A percentile compares a stretch with the other conserved stretches of the same genome.
These are phyloP conservation scores for Pollimyrus isidori DNA, from an alignment of 2,113 vertebrate genomes.

Conservation along the genomic window DNA sequence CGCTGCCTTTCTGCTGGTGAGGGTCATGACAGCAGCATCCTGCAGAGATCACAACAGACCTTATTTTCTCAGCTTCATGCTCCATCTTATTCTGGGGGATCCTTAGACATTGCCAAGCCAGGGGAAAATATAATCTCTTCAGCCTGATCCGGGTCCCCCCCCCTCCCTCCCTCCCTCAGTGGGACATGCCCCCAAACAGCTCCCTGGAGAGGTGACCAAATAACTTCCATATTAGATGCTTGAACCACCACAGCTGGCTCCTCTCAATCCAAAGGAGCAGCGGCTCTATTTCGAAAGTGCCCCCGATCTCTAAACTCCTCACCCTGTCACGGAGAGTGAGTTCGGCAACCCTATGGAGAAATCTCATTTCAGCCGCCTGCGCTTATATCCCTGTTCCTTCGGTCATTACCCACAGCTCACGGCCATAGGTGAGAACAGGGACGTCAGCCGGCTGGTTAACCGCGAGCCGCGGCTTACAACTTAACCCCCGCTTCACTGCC, in stretches of 20 bases:
- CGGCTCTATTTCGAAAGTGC: neutral
- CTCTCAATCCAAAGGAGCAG: neutral
- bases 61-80: neutral
- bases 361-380: neutral
- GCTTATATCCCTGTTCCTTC: neutral
- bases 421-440: neutral
- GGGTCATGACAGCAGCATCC: neutral
- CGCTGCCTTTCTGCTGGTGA: neutral
- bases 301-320: neutral
- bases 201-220: neutral
- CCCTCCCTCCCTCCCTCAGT: neutral
- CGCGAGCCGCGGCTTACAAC: neutral
- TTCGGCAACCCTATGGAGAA: neutral
- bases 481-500: neutral
- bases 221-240: neutral
- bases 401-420: neutral
- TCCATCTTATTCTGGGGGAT: neutral
- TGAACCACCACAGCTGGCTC: neutral
- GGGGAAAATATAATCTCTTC: neutral
- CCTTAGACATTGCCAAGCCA: neutral
- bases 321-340: neutral
- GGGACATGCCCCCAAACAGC: neutral
- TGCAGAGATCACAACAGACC: neutral
- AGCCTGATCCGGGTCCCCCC: neutral
- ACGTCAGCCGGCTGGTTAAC: neutral